Evolutionary conservation across 2,797 vertebrate species (phyloP).

Genomic region (Xenops minutus): DNA sequence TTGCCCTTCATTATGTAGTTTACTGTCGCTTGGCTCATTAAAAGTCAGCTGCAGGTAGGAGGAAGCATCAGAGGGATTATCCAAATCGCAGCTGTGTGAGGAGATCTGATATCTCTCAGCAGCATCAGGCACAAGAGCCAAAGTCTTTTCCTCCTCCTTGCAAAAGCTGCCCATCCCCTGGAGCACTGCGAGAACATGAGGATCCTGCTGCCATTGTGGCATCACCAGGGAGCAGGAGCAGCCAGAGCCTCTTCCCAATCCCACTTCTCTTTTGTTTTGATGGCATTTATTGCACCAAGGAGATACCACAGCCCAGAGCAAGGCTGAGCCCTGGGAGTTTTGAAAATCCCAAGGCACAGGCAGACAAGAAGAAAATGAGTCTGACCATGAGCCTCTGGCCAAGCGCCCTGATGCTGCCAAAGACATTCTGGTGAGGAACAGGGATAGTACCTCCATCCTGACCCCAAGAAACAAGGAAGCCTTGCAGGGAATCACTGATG

Average conservation of each 20-base stretch:
- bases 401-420: not conserved
- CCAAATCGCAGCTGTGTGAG: not conserved
- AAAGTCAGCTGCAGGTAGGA: conserved; percentile 33
- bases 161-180: fast-evolving
- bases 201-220: not conserved
- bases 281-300: not conserved
- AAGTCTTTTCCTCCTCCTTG: not conserved
- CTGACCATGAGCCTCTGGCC: not conserved
- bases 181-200: fast-evolving
- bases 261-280: not conserved
- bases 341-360: not conserved
- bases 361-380: not conserved
- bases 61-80: conserved; percentile 23
- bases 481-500: not conserved
- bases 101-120: not conserved
- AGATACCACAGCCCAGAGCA: not conserved
- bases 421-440: not conserved
- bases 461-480: not conserved
- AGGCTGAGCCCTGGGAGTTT: not conserved
- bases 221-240: not conserved
- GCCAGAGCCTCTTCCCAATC: not conserved
- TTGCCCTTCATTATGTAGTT: not conserved
- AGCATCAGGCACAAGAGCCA: not conserved
- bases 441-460: not conserved
- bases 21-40: not conserved